Percentiles rank a stretch among this genome's conserved stretches.
phyloP scores from a whole-genome alignment of 1,140 invertebrate species.

The Bombus balteatus region DNA sequence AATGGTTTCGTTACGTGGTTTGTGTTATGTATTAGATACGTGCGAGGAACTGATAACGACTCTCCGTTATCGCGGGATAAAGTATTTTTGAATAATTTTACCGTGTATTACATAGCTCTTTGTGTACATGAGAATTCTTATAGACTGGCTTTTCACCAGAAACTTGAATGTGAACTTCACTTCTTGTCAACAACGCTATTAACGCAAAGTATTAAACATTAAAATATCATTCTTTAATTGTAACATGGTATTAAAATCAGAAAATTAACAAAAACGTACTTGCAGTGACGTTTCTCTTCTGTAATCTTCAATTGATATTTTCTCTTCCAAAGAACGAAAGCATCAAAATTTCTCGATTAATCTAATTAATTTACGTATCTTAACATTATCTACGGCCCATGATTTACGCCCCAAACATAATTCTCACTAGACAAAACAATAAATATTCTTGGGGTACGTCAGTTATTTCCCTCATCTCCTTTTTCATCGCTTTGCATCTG shows the following conservation, averaged over 20 bases:
- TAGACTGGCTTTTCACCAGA: neutral
- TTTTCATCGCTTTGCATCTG: neutral
- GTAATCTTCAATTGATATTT: neutral
- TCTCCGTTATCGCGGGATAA: slow-evolving; percentile 17
- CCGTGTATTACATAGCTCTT: no score
- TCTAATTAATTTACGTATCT: neutral
- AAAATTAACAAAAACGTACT: neutral
- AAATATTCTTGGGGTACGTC: neutral
- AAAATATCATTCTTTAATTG: no score
- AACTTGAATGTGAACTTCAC: neutral
- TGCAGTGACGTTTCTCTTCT: neutral
- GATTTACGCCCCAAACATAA: neutral
- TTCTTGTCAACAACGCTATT: neutral
- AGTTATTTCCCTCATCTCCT: neutral
- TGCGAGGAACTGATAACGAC: slow-evolving; percentile 8
- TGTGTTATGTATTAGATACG: slow-evolving; percentile 17
- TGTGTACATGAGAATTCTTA: no score
- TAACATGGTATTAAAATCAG: no score
- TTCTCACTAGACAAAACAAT: neutral
- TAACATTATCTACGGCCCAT: neutral
- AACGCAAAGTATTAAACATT: no score
- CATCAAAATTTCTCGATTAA: neutral
- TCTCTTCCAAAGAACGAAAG: neutral
- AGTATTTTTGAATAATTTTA: slow-evolving; percentile 25
- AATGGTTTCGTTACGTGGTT: slow-evolving; percentile 13